Conservation (phyloP, 1,140 invertebrate genomes). For the fruit fly (Drosophila melanogaster) region DNA sequence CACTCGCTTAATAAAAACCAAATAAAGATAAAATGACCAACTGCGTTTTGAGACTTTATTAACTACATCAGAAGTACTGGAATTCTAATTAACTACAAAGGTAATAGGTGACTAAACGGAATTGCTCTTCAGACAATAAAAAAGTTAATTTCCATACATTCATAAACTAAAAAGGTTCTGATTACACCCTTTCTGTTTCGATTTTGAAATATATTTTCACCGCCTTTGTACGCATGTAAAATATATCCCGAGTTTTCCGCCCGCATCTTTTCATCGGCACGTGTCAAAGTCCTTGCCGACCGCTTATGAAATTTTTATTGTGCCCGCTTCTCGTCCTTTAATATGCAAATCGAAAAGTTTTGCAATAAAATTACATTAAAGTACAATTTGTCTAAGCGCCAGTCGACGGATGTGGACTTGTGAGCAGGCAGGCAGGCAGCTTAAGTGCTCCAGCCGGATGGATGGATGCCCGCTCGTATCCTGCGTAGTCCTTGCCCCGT, state of each 20-base stretch:
- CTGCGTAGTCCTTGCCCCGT: conserved; percentile 8
- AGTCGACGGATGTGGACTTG: conserved; percentile 25
- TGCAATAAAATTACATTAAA: conserved; percentile 83
- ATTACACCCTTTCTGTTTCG: not conserved
- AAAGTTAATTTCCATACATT: too few relatives aligned
- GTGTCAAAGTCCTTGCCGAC: conserved; percentile 47
- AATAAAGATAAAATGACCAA: too few relatives aligned
- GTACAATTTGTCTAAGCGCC: conserved; percentile 77
- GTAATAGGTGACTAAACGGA: not conserved
- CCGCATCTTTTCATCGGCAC: conserved; percentile 23
- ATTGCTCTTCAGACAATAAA: too few relatives aligned
- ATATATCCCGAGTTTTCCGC: not conserved
- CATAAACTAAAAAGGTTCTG: too few relatives aligned
- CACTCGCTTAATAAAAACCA: too few relatives aligned
- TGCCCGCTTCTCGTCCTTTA: conserved; percentile 49
- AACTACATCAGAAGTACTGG: too few relatives aligned
- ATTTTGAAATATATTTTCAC: not conserved
- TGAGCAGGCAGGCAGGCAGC: conserved; percentile 24
- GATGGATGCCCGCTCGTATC: conserved; percentile 39
- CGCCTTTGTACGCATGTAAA: conserved; percentile 5
- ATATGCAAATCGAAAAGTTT: conserved; percentile 81
- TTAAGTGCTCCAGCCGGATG: conserved; percentile 57
- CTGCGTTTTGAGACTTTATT: too few relatives aligned
- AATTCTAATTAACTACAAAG: too few relatives aligned
- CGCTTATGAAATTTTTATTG: conserved; percentile 69